A percentile compares a stretch with the other conserved stretches of the same genome.
phyloP scores from a whole-genome alignment of 1,140 invertebrate genomes.

The Physella acuta region DNA sequence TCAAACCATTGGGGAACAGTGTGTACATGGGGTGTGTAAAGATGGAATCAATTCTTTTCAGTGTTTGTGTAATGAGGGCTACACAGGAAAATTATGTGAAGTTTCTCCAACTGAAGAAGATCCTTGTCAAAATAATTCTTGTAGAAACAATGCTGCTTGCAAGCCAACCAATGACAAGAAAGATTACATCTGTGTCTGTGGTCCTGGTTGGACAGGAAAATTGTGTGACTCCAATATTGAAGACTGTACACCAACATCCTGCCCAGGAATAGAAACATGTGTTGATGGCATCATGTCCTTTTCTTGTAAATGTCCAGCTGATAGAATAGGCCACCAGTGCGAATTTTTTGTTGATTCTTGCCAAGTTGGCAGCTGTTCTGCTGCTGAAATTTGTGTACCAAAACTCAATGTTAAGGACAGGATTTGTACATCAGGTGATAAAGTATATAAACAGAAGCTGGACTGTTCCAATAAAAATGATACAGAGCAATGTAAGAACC shows the following conservation, averaged over 20 bases:
- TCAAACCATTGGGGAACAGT: slow-evolving; percentile 4
- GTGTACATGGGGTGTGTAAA: slow-evolving; percentile 36
- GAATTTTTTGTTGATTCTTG: background rate
- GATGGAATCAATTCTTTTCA: slow-evolving; percentile 32
- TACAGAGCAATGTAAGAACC: background rate
- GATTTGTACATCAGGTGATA: background rate
- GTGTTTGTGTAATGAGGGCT: slow-evolving; percentile 37
- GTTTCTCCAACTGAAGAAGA: slow-evolving; percentile 12
- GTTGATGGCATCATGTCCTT: background rate
- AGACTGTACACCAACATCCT: slow-evolving; percentile 36
- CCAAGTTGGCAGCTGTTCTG: background rate
- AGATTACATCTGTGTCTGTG: slow-evolving; percentile 40
- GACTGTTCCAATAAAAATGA: background rate
- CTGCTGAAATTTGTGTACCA: background rate
- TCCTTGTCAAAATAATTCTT: slow-evolving; percentile 28
- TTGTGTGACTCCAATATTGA: slow-evolving; percentile 49
- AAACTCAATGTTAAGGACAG: background rate
- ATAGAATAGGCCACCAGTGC: background rate
- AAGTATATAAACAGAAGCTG: background rate
- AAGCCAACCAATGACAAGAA: slow-evolving; percentile 16
- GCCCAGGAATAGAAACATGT: background rate
- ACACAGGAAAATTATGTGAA: slow-evolving; percentile 38
- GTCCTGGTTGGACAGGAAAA: slow-evolving; percentile 47
- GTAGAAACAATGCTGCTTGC: slow-evolving; percentile 34
- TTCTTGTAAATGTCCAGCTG: background rate